Evolutionary conservation across 2,113 vertebrate genomes (phyloP).

Genomic region (Mesocricetus auratus): DNA sequence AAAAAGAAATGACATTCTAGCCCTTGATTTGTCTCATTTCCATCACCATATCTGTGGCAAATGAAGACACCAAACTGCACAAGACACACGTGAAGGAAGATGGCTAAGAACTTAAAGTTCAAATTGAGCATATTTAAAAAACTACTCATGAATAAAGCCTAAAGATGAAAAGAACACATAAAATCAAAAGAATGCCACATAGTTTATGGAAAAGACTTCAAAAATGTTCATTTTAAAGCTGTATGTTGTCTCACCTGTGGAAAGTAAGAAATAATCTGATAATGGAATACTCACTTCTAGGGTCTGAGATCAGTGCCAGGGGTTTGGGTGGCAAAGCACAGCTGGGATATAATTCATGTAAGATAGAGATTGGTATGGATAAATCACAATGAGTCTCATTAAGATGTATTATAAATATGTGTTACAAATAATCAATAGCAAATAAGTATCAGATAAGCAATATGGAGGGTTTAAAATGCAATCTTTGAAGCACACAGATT

Average conservation of each 20-base stretch:
- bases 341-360: neutral
- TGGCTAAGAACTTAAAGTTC: neutral
- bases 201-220: neutral
- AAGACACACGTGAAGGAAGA: neutral
- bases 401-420: neutral
- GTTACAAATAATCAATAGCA: neutral
- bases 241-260: neutral
- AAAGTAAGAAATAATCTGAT: neutral
- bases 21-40: neutral
- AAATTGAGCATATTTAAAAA: neutral
- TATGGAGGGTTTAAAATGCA: neutral
- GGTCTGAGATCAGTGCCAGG: neutral
- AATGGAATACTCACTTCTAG: neutral
- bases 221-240: neutral
- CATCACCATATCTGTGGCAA: neutral
- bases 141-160: neutral
- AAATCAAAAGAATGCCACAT: neutral
- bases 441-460: neutral
- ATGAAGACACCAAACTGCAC: neutral
- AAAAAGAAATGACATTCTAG: neutral
- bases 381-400: neutral
- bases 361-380: neutral
- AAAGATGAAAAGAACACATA: neutral
- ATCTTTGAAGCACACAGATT: neutral
- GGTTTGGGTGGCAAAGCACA: neutral